A percentile compares a stretch with the other conserved stretches of the same genome.
These are phyloP conservation scores for Drosophila anomalata DNA, from an alignment of 2,888 invertebrate genomes.

Conservation along the genomic window DNA sequence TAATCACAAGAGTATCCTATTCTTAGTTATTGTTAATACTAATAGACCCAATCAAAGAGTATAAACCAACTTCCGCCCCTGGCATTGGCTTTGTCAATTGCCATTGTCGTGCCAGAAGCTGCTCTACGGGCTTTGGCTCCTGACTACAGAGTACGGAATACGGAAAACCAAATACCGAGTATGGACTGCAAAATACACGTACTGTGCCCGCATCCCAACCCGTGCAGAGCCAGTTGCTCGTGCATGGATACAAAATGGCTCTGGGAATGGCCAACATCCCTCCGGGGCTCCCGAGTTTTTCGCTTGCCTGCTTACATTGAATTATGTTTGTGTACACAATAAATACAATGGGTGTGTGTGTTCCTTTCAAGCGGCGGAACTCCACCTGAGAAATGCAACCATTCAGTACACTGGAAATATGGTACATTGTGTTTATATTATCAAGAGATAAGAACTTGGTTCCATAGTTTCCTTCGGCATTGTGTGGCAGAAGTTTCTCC, in stretches of 20 bases:
- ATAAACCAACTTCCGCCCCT: constrained; percentile 40
- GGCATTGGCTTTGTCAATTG: constrained; percentile 63
- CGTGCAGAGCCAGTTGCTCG: constrained; percentile 41
- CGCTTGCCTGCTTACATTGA: constrained; percentile 60
- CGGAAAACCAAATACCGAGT: neutral
- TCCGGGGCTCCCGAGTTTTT: constrained; percentile 41
- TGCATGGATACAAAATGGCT: constrained; percentile 53
- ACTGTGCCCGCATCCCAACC: constrained; percentile 5
- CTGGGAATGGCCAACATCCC: constrained; percentile 25
- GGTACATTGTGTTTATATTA: constrained; percentile 40
- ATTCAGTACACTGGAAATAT: constrained; percentile 11
- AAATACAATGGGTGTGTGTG: constrained; percentile 49
- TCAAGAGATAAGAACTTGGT: constrained; percentile 30
- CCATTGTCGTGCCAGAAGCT: constrained; percentile 47
- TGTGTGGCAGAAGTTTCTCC: constrained; percentile 39
- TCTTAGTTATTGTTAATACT: neutral
- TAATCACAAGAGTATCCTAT: neutral
- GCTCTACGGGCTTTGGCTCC: constrained; percentile 5
- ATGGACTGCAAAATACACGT: constrained; percentile 1
- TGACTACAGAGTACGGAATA: constrained; percentile 23
- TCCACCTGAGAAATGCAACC: constrained; percentile 23
- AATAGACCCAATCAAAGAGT: constrained; percentile 10
- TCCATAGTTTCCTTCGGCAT: neutral
- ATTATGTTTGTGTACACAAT: constrained; percentile 59
- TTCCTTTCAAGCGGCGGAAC: constrained; percentile 2